Percentiles rank a stretch among this genome's conserved stretches.
These are phyloP conservation scores for Macrostomum lignano DNA, from an alignment of 1,140 invertebrate genomes.

Conservation along the genomic window DNA sequence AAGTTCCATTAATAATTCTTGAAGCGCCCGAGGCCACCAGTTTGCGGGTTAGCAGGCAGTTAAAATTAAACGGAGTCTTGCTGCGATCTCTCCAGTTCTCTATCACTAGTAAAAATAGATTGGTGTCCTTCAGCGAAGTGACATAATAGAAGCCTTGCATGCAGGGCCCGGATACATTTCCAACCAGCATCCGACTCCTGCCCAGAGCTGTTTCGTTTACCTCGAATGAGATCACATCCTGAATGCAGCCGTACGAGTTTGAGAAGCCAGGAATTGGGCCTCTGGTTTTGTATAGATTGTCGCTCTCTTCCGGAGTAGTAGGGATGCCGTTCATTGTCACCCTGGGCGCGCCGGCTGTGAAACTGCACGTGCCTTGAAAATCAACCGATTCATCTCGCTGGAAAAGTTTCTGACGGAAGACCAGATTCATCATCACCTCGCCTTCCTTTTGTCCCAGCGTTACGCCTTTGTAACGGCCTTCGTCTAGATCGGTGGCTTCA, in stretches of 20 bases:
- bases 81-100: no score
- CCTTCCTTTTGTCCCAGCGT: slow-evolving; percentile 26
- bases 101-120: slow-evolving; percentile 28
- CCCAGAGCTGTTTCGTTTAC: slow-evolving; percentile 8
- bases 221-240: slow-evolving; percentile 20
- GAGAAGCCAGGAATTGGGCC: slow-evolving; percentile 27
- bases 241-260: slow-evolving; percentile 28
- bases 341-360: slow-evolving; percentile 22
- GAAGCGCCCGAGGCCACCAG: slow-evolving; percentile 28
- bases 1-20: slow-evolving; percentile 28
- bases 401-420: slow-evolving; percentile 27
- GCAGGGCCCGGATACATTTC: slow-evolving; percentile 28
- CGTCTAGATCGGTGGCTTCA: slow-evolving; percentile 19
- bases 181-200: slow-evolving; percentile 26
- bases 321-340: slow-evolving; percentile 27
- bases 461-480: slow-evolving; percentile 22
- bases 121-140: slow-evolving; percentile 25
- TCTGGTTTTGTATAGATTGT: slow-evolving; percentile 26
- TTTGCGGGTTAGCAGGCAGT: slow-evolving; percentile 27
- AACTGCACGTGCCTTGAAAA: slow-evolving; percentile 20
- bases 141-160: slow-evolving; percentile 30
- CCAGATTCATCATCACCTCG: slow-evolving; percentile 29
- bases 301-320: slow-evolving; percentile 24
- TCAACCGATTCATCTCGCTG: slow-evolving; percentile 20
- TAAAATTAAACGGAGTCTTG: slow-evolving; percentile 22